A percentile compares a stretch with the other conserved stretches of the same genome.
Evolutionary conservation across 92 coral and sea anemone genomes (phyloP).

Genomic region (Anthopleura xanthogrammica): DNA sequence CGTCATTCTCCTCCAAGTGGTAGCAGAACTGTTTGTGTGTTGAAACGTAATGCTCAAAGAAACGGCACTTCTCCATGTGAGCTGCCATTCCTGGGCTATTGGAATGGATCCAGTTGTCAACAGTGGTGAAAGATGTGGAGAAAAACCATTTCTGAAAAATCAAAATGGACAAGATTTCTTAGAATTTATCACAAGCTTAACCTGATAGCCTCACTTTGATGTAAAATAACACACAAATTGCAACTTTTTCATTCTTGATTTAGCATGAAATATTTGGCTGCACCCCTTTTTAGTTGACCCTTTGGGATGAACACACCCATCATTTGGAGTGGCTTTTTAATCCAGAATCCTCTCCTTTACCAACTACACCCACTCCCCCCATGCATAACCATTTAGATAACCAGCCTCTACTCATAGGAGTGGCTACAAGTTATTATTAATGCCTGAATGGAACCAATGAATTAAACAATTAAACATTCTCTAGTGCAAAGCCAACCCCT

Average conservation of each 20-base stretch:
- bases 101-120: slow-evolving; percentile 83
- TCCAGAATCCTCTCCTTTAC: not conserved
- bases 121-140: slow-evolving; percentile 78
- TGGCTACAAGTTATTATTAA: too few relatives aligned
- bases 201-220: not conserved
- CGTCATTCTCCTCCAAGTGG: slow-evolving; percentile 17
- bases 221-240: too few relatives aligned
- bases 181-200: too few relatives aligned
- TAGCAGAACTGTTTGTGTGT: slow-evolving; percentile 61
- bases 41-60: slow-evolving; percentile 66
- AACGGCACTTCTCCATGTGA: slow-evolving; percentile 83
- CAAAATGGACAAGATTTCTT: not conserved
- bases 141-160: slow-evolving; percentile 86
- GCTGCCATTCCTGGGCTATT: slow-evolving; percentile 79
- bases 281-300: too few relatives aligned
- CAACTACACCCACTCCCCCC: not conserved
- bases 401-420: too few relatives aligned
- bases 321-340: not conserved
- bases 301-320: too few relatives aligned
- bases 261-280: too few relatives aligned
- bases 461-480: too few relatives aligned
- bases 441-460: too few relatives aligned
- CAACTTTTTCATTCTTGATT: too few relatives aligned
- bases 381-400: too few relatives aligned
- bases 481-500: not conserved